A percentile compares a stretch with the other conserved stretches of the same genome.
These are phyloP conservation scores for Geothlypis trichas DNA, from an alignment of 2,113 vertebrate species.

Conservation along the genomic window DNA sequence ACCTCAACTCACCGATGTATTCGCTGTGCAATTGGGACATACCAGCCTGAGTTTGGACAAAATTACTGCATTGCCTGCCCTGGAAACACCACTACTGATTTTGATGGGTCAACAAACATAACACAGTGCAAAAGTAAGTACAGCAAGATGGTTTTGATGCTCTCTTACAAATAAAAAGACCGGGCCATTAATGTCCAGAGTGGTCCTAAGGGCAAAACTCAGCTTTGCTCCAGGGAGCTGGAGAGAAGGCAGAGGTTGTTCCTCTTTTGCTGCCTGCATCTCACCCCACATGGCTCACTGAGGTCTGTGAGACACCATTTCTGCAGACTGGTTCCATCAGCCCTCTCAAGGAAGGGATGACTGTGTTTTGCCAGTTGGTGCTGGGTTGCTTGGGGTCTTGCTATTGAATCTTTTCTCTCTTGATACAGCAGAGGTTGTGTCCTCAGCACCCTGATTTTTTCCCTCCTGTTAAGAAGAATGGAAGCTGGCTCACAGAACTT, in stretches of 20 bases:
- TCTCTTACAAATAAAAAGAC: neutral
- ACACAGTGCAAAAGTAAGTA: conserved; percentile 96
- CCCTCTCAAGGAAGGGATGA: neutral
- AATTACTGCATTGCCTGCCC: conserved; percentile 92
- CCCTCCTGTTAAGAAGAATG: neutral
- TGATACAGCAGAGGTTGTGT: neutral
- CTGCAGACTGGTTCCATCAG: neutral
- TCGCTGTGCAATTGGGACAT: conserved; percentile 87
- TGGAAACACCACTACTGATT: conserved; percentile 95
- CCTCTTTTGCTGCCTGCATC: neutral
- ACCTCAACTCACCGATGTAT: conserved; percentile 94
- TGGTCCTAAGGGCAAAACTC: neutral
- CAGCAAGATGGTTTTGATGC: neutral
- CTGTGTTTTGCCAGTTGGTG: neutral
- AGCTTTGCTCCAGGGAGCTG: neutral
- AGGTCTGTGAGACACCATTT: neutral
- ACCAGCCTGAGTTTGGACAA: conserved; percentile 93
- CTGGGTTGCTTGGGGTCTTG: neutral
- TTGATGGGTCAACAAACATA: conserved; percentile 94
- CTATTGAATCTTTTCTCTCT: neutral
- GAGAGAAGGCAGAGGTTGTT: neutral
- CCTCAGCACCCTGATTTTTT: neutral
- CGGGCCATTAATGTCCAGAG: neutral
- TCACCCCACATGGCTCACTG: neutral
- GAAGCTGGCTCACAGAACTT: neutral